Evolutionary conservation across 2,113 vertebrate species (phyloP).

Genomic region (Phasianus colchicus): DNA sequence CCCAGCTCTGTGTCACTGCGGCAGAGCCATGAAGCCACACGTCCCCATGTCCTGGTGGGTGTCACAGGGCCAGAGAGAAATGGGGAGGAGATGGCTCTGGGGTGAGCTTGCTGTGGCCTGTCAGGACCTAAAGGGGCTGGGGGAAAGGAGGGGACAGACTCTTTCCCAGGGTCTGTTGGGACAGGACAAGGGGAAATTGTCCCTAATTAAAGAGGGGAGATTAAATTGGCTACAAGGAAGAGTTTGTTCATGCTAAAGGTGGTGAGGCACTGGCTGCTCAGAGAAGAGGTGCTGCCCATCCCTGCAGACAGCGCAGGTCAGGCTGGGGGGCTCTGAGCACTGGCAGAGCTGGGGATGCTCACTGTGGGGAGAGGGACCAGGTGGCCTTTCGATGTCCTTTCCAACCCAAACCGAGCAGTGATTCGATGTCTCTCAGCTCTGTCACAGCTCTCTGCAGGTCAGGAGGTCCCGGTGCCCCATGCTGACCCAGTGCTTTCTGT

Average conservation of each 20-base stretch:
- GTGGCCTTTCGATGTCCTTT: not conserved
- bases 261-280: no score
- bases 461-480: not conserved
- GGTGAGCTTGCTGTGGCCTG: no score
- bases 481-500: not conserved
- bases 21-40: fast-evolving
- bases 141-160: not conserved
- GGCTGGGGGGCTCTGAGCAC: not conserved
- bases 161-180: no score
- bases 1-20: fast-evolving
- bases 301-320: not conserved
- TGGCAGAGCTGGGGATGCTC: not conserved
- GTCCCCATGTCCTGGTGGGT: not conserved
- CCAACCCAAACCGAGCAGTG: not conserved
- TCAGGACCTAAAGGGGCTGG: not conserved
- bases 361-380: not conserved
- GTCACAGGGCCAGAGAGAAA: not conserved
- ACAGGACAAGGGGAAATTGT: not conserved
- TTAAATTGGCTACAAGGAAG: not conserved
- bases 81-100: not conserved
- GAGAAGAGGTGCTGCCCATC: no score
- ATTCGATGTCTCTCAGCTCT: no score
- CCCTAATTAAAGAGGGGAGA: not conserved
- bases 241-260: not conserved
- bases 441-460: not conserved